Evolutionary conservation across 2,113 vertebrate species (phyloP).

Genomic region (Corydoras sp.): DNA sequence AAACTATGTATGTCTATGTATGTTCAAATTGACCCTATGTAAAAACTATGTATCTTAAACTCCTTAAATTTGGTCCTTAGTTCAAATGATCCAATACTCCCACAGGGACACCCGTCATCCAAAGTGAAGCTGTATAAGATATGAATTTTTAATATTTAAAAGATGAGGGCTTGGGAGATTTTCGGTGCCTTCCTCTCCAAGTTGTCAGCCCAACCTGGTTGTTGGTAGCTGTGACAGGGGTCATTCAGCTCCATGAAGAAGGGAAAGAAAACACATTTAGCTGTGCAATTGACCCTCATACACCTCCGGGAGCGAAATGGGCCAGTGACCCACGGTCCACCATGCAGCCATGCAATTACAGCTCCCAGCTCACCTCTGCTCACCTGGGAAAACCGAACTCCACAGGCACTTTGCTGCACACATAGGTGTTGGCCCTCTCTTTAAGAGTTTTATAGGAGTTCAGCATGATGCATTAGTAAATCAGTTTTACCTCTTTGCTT

Average conservation of each 20-base stretch:
- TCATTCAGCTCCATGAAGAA: constrained; percentile 44
- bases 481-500: constrained; percentile 12
- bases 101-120: too few species aligned
- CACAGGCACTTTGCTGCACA: constrained; percentile 45
- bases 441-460: constrained; percentile 28
- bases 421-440: constrained; percentile 12
- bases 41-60: too few species aligned
- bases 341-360: constrained; percentile 87
- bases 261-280: constrained; percentile 67
- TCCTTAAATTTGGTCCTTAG: too few species aligned
- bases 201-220: not conserved
- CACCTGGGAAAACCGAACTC: constrained; percentile 53
- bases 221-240: constrained; percentile 44
- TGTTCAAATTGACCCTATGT: too few species aligned
- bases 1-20: too few species aligned
- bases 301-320: constrained; percentile 33
- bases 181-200: too few species aligned
- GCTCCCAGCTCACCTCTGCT: constrained; percentile 70
- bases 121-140: too few species aligned
- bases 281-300: constrained; percentile 60
- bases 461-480: constrained; percentile 26
- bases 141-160: too few species aligned
- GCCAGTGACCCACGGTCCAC: constrained; percentile 68
- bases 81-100: too few species aligned
- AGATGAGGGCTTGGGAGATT: too few species aligned